Conservation (phyloP, 2,888 invertebrate genomes). For the Stegophylla sp. region DNA sequence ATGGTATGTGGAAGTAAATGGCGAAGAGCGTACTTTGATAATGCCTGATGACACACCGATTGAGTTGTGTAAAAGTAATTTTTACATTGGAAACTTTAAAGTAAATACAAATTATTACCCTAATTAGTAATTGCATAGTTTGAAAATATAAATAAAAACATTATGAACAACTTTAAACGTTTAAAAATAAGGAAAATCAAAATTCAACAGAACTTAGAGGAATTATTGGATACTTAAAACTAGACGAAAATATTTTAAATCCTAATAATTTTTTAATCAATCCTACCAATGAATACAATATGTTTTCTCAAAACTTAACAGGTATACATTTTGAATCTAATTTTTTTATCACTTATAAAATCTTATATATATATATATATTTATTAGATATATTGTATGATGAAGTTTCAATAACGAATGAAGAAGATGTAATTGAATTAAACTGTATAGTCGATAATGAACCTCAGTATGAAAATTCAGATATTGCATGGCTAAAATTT, state of each 20-base stretch:
- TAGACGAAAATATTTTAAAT: constrained; percentile 48
- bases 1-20: constrained; percentile 22
- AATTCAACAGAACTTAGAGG: constrained; percentile 25
- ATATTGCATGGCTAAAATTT: constrained; percentile 28
- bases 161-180: not conserved
- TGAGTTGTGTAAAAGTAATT: constrained; percentile 27
- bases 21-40: constrained; percentile 9
- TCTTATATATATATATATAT: not conserved
- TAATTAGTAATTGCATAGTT: not conserved
- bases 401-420: constrained; percentile 24
- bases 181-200: constrained; percentile 25
- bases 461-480: not conserved
- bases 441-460: constrained; percentile 25
- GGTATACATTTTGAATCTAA: not conserved
- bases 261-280: constrained; percentile 35
- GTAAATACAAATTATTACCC: not conserved
- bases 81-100: constrained; percentile 33
- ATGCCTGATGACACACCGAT: not conserved
- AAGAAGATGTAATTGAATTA: constrained; percentile 41
- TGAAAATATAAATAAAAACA: not conserved
- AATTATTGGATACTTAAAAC: constrained; percentile 44
- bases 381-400: constrained; percentile 11
- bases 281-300: not conserved
- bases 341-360: not conserved
- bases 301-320: constrained; percentile 5